Conservation (phyloP, 2,888 invertebrate species). For the Caenorhabditis doughertyi region DNA sequence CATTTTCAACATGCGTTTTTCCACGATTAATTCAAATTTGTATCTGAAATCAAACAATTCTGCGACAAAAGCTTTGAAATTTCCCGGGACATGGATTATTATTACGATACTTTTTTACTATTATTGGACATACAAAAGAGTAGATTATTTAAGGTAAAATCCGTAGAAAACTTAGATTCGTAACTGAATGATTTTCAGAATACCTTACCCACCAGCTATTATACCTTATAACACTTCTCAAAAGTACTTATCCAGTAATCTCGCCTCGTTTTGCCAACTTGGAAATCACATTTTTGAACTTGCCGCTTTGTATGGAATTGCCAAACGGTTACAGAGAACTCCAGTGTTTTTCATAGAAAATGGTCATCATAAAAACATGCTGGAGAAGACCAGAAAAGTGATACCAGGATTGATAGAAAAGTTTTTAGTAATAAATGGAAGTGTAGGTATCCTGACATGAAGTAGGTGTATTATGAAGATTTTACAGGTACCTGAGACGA, state of each 20-base stretch:
- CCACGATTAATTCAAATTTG: background rate
- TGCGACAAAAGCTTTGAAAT: background rate
- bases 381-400: background rate
- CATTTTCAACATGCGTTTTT: too few species aligned
- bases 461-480: background rate
- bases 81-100: background rate
- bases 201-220: background rate
- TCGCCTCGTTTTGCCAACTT: background rate
- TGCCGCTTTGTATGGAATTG: background rate
- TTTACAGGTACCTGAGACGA: background rate
- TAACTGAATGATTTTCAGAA: too few species aligned
- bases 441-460: background rate
- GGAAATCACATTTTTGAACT: slow-evolving; percentile 24
- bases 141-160: background rate
- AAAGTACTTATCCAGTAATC: background rate
- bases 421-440: slow-evolving; percentile 4
- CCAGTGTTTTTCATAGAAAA: slow-evolving; percentile 5
- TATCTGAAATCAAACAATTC: too few species aligned
- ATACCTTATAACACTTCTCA: background rate
- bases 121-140: background rate
- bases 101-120: background rate
- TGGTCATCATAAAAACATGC: slow-evolving; percentile 1
- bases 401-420: background rate
- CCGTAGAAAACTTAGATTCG: too few species aligned
- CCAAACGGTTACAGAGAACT: background rate